Conservation (phyloP, 1,140 invertebrate species). For the Aphelinus atriplicis region DNA sequence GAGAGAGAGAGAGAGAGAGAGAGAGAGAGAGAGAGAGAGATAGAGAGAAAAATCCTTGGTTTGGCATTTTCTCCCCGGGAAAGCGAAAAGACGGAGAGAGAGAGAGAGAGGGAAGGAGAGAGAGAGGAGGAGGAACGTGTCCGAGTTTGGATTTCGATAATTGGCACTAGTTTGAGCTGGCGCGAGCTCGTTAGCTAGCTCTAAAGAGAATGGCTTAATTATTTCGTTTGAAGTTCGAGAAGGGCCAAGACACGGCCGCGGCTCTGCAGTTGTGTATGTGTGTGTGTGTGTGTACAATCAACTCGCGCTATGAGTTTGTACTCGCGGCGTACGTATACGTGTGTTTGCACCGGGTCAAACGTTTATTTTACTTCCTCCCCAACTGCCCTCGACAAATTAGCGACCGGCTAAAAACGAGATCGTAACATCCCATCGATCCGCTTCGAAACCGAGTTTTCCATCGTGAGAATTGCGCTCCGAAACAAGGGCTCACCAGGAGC, state of each 20-base stretch:
- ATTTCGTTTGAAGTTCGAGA: constrained; percentile 64
- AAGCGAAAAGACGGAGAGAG: not conserved
- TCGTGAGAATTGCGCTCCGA: too few relatives aligned
- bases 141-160: constrained; percentile 61
- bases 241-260: constrained; percentile 43
- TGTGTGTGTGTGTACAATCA: constrained; percentile 22
- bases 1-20: too few relatives aligned
- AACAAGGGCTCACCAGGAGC: too few relatives aligned
- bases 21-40: too few relatives aligned
- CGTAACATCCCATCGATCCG: too few relatives aligned
- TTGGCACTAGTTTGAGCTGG: constrained; percentile 58
- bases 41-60: too few relatives aligned
- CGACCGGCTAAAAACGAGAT: constrained; percentile 49
- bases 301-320: too few relatives aligned
- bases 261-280: constrained; percentile 1
- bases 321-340: not conserved
- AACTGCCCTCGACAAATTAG: constrained; percentile 57
- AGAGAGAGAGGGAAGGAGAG: not conserved
- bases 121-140: constrained; percentile 35
- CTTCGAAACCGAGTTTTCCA: too few relatives aligned
- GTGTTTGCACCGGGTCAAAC: constrained; percentile 40
- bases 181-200: constrained; percentile 56
- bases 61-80: too few relatives aligned
- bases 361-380: constrained; percentile 53
- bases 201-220: constrained; percentile 64